Base-by-base conservation (phyloP, 2,888 invertebrate species). In the Agonopterix subpropinquella region DNA sequence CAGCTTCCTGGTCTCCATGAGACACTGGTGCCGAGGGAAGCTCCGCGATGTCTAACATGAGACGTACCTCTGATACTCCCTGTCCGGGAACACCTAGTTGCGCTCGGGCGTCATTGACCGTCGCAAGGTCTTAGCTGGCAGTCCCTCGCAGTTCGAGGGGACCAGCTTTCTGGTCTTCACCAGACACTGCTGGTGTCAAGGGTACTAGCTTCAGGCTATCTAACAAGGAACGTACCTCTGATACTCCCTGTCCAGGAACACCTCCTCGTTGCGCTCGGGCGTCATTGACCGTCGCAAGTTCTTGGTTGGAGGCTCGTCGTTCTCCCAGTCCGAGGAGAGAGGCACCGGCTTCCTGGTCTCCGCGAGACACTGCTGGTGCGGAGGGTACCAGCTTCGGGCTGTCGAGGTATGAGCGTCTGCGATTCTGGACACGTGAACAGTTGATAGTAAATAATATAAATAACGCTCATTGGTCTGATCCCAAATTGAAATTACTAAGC, bases 201-300 rank as follows among this genome's bases (percentile, higher is more conserved):
- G 80, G 58, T 87, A 88, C 89, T 88, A 89, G 18, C 28, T 7
- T 0, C 81, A 74, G 4, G 61, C 48, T 3, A 56, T 64, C 0
- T 18, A 18, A 18, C 18, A 18, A 3, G 18, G 28, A 3, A 39
- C 39, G 3, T 9, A 86, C 83, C 77, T 78, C 65, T 83, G 80
- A 55, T 87, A 86, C 62, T 86, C 84, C 51, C 70, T 65, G 49
- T 86, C 78, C 7, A 86, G 69, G 42, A 69, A 65, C 13, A 77
- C 57, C 46, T 75, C 77, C 10, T 78, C 76, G 5, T 51, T 66
- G 13, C 63, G 59, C 47, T 61, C 65, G 2, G 76, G 76, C 1
- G 72, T 73, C 28, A 56, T 59, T 5, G 60, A 53, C 11, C 65
- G 36, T 35, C 56, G 47, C 54, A 62, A 67, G 50, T 15, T 10